Base-by-base conservation (phyloP, 2,888 invertebrate genomes). In the Apodemia mormo region DNA sequence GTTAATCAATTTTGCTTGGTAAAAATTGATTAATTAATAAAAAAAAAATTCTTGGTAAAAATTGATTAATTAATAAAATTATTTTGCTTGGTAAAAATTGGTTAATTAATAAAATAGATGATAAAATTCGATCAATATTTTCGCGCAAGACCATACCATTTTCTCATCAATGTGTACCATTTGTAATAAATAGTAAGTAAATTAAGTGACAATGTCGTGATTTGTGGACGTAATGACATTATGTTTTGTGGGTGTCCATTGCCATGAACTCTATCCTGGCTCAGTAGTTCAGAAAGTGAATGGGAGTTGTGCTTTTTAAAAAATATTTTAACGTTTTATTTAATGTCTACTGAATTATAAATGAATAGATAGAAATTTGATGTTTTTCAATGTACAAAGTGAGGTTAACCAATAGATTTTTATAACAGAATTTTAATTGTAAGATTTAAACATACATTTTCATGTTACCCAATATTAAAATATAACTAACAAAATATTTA, bases 141-240 rank as follows among this genome's bases (percentile, higher is more conserved):
- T 58, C 58, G 29, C 30, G 33, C 58, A 58, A 58, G 58, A 58
- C 30, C 5, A 33, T 14, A 58, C 30, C 30, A 4, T 58, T 58
- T 58, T 29, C 58, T 58, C 58, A 58, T 58, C 29, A 58, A 58
- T 58, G 12, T 58, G 58, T 58, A 58, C 58, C 58, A 30, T 58
- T 58, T 3, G 4, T 12, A 58, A 1, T 40, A 58, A 30, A 10
- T 22, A 10, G 12, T 58, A 58, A 29, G 58, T 14, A 58, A 58
- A 10, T 12, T 58, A 30, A 29, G 4, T 58, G 58, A 29, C 14
- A 4, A 3, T 14, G 3, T 29, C 5, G 58, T 29, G 58, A 58
- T 61, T 14, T 30, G 61, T 33, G 61, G 33, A 30, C 12, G 10
- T 30, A 10, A 33, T 61, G 61, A 30, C 61, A 12, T 49, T 49